Evolutionary conservation across 2,113 vertebrate species (phyloP).

Genomic region (Asarcornis scutulata): DNA sequence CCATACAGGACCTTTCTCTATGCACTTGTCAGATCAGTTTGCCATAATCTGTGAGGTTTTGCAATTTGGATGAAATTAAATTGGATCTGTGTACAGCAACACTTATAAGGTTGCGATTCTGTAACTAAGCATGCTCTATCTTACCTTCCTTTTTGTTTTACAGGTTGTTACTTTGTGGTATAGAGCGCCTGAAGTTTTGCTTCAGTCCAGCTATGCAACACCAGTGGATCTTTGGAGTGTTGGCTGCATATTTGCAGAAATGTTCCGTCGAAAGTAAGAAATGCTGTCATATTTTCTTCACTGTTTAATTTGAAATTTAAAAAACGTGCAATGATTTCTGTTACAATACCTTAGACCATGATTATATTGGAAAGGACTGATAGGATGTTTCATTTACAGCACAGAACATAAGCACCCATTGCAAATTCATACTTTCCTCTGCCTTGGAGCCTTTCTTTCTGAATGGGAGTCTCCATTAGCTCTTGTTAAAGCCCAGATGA

Average conservation of each 20-base stretch:
- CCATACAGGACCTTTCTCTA: not conserved
- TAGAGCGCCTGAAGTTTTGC: slow-evolving; percentile 94
- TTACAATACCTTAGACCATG: not conserved
- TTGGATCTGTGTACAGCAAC: not conserved
- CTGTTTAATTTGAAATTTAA: not conserved
- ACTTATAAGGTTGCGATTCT: not conserved
- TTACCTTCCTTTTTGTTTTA: slow-evolving; percentile 51
- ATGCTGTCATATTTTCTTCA: slow-evolving; percentile 29
- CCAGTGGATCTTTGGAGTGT: slow-evolving; percentile 98
- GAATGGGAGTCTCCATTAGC: not conserved
- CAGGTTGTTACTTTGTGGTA: slow-evolving; percentile 99
- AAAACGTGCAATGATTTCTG: not conserved
- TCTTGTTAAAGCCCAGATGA: not conserved
- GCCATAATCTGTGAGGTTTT: not conserved
- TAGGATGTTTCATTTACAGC: not conserved
- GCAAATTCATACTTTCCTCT: not conserved
- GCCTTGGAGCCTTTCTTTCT: not conserved
- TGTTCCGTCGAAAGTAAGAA: slow-evolving; percentile 97
- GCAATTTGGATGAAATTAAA: not conserved
- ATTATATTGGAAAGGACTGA: not conserved
- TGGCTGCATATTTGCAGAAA: slow-evolving; percentile 98
- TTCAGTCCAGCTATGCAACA: slow-evolving; percentile 97
- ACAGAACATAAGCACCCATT: not conserved
- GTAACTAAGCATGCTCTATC: not conserved
- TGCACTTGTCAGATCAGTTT: not conserved